Base-by-base conservation (phyloP, 92 coral and sea anemone species). In the Paramuricea clavata region DNA sequence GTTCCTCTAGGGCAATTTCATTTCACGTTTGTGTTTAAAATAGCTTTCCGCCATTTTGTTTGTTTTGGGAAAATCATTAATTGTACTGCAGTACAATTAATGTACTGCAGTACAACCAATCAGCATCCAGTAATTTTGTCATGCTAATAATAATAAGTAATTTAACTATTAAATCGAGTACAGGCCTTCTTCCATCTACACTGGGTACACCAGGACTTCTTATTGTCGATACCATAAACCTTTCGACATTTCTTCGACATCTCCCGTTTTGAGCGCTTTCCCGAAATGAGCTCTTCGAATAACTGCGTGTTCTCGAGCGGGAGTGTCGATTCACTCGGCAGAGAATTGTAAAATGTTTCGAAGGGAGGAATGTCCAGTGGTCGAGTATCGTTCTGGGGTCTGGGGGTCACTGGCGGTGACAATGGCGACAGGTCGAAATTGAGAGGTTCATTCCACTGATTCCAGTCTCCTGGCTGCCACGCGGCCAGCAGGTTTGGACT, bases 101-200 rank as follows among this genome's bases (percentile, higher is more conserved):
- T n/a, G n/a, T n/a, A n/a, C n/a, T n/a, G n/a, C n/a, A n/a, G n/a
- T n/a, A n/a, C n/a, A n/a, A n/a, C n/a, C n/a, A n/a, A n/a, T n/a
- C n/a, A n/a, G n/a, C n/a, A n/a, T n/a, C n/a, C n/a, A n/a, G n/a
- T n/a, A n/a, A n/a, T n/a, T n/a, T n/a, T n/a, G n/a, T n/a, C n/a
- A n/a, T n/a, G n/a, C n/a, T n/a, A n/a, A n/a, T n/a, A n/a, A n/a
- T n/a, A n/a, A n/a, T n/a, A n/a, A n/a, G n/a, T 12, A 65, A 12
- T 27, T 65, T 27, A 65, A 65, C 72, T 26, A 1, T 89, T 87
- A 82, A 95, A 95, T 76, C 98, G 90, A 15, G 94, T 95, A 44
- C 98, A 95, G 4, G 98, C 98, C 52, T 95, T 95, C 60, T 95
- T 95, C 98, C 98, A 95, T 10, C 96, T 85, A 74, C 98, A 95